Percentiles rank a stretch among this genome's conserved stretches.
These are phyloP conservation scores for Naja naja DNA, from an alignment of 2,113 vertebrate species.

Conservation along the genomic window DNA sequence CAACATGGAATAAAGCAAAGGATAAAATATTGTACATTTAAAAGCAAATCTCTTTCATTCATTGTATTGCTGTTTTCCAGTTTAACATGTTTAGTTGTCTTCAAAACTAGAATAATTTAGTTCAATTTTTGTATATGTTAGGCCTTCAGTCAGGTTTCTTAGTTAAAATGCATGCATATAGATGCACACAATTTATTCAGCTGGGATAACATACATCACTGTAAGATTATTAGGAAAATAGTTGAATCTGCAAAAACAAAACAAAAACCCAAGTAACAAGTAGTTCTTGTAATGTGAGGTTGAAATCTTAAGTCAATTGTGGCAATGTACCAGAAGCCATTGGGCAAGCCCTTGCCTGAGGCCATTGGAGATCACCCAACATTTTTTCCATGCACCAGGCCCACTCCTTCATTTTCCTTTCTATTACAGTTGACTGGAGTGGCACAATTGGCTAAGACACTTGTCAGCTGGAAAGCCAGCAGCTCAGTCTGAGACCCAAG, in stretches of 20 bases:
- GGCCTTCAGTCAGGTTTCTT: too few relatives aligned
- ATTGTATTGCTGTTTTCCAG: background rate
- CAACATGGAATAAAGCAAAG: background rate
- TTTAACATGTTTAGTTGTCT: background rate
- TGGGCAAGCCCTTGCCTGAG: background rate
- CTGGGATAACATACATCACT: background rate
- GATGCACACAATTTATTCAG: background rate
- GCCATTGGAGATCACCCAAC: background rate
- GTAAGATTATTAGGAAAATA: background rate
- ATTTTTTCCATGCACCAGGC: background rate
- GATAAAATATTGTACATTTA: background rate
- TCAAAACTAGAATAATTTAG: background rate
- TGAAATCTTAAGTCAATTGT: background rate
- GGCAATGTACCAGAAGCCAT: background rate
- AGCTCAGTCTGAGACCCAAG: background rate
- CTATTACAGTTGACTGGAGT: background rate
- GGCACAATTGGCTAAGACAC: background rate
- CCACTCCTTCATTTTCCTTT: background rate
- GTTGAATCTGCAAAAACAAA: background rate
- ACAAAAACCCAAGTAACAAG: background rate
- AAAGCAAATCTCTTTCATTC: background rate
- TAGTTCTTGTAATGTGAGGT: background rate
- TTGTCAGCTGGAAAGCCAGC: background rate
- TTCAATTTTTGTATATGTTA: background rate
- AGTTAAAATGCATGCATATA: background rate